These are phyloP conservation scores for Amblyraja radiata DNA, from an alignment of 2,797 vertebrate genomes.

Conservation along the genomic window DNA sequence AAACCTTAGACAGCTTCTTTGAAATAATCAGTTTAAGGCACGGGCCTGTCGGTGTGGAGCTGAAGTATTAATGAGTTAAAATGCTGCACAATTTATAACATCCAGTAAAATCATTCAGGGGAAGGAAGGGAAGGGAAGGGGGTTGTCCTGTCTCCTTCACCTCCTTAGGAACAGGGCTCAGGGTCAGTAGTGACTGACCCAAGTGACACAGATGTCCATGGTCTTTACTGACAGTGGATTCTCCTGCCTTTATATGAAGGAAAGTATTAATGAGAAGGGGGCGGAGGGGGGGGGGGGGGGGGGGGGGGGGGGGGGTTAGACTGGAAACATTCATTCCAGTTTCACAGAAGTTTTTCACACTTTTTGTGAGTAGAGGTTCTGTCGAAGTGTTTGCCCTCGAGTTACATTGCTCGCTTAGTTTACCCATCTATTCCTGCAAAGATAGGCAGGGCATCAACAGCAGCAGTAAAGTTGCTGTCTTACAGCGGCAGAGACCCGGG, in stretches of 20 bases:
- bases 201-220: not conserved
- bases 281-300: too few species aligned
- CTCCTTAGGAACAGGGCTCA: not conserved
- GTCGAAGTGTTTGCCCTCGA: not conserved
- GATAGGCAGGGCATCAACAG: not conserved
- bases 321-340: not conserved
- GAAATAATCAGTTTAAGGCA: not conserved
- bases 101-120: not conserved
- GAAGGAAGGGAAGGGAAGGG: conserved; percentile 11
- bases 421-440: not conserved
- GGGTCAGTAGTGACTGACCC: not conserved
- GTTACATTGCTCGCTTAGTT: not conserved
- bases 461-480: too few species aligned
- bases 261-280: not conserved
- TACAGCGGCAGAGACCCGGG: too few species aligned
- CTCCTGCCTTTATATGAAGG: not conserved
- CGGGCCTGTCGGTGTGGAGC: not conserved
- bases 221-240: not conserved
- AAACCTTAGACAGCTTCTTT: not conserved
- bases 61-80: not conserved
- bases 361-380: not conserved
- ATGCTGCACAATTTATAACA: not conserved
- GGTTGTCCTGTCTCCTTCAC: not conserved
- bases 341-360: not conserved
- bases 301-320: not conserved